phyloP scores from a whole-genome alignment of 1,140 invertebrate genomes.

The Anastatus disparis region DNA sequence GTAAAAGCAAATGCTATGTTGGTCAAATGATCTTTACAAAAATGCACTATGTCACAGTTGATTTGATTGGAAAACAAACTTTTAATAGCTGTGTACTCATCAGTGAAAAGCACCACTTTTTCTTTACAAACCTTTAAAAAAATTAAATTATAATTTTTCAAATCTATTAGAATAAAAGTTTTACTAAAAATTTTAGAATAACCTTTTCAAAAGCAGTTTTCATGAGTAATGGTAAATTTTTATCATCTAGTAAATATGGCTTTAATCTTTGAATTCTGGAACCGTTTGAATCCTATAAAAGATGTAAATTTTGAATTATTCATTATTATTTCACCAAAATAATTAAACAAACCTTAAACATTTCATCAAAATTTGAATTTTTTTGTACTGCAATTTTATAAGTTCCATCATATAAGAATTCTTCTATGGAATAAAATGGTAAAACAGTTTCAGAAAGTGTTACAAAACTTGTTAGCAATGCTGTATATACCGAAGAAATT shows the following conservation, averaged over 20 bases:
- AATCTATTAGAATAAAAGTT: no score
- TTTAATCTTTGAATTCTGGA: no score
- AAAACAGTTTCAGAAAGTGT: constrained; percentile 30
- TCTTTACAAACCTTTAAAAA: background rate
- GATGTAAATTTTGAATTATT: no score
- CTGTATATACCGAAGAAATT: constrained; percentile 46
- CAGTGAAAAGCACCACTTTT: constrained; percentile 9
- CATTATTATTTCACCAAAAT: no score
- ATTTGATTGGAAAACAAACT: background rate
- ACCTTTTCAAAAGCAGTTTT: no score
- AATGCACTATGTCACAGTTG: constrained; percentile 15
- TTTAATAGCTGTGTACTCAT: background rate
- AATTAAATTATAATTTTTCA: no score
- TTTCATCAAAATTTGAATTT: constrained; percentile 17
- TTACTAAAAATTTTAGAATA: no score
- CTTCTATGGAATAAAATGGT: constrained; percentile 43
- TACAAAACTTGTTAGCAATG: constrained; percentile 42
- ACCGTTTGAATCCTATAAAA: no score
- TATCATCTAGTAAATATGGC: no score
- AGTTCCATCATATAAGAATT: constrained; percentile 41
- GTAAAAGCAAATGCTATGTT: constrained; percentile 24
- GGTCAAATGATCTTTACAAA: background rate
- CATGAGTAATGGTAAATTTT: no score
- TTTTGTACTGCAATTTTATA: constrained; percentile 40
- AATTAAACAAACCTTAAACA: constrained; percentile 6